Base-by-base conservation (phyloP, 1,140 invertebrate genomes). In the Drosophila serrata region DNA sequence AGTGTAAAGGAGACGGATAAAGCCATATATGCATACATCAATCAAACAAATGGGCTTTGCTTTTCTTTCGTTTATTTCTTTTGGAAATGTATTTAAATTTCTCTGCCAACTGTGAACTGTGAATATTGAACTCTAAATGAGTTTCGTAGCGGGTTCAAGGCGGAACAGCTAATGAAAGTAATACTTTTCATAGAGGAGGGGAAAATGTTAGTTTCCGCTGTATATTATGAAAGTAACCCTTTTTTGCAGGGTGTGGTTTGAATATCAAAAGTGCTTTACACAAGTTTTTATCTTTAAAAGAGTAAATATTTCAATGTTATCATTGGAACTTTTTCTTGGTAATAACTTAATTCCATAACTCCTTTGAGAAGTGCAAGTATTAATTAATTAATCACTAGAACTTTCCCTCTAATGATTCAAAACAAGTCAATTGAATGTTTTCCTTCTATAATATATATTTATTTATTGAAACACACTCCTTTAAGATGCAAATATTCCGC, bases 1-100 rank as follows among this genome's bases (percentile, higher is more conserved):
- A 77, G 74, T 77, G 74, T 77, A 77, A 77, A 77, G 56, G 73
- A 77, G 74, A 77, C 63, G 57, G 74, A 77, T 77, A 77, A 77
- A 76, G 56, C 55, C 40, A 68, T 55, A 77, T 68, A 77, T 68
- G 63, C 74, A 77, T 77, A 68, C 63, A 77, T 77, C 62, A 77
- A 77, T 77, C 74, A 77, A 77, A 59, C 63, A 60, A 77, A 77
- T 77, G 62, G 46, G 22, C 53, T 75, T 67, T 75, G 62, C 61
- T 46, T 67, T 76, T 58, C 42, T 53, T 57, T 55, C 17, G 22
- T 43, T 12, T 19, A 12, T 67, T 76, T 58, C 42, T 40, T 46
- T 45, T 43, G 33, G 33, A 45, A 55, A 55, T 11, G 55, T 76
- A 77, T 64, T 63, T 29, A 75, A 64, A 77, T 68, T 74, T 40